phyloP scores from a whole-genome alignment of 2,888 invertebrate genomes.

The Rhyacophila evoluta region DNA sequence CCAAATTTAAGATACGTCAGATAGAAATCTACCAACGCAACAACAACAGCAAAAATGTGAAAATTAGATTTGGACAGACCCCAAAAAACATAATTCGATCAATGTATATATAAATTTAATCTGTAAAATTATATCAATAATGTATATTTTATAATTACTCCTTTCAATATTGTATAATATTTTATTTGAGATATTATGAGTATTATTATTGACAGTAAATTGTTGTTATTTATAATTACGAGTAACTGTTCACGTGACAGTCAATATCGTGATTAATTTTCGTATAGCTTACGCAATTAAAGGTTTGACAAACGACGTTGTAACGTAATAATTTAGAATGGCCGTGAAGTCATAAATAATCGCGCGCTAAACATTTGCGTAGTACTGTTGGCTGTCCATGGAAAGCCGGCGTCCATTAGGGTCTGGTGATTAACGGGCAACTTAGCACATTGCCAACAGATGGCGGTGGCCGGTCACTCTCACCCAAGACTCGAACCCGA shows the following conservation, averaged over 20 bases:
- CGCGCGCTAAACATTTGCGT: constrained; percentile 27
- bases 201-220: too few species aligned
- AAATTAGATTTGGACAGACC: too few species aligned
- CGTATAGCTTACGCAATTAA: constrained; percentile 25
- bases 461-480: constrained; percentile 41
- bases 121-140: too few species aligned
- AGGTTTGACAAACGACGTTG: constrained; percentile 9
- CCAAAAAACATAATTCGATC: too few species aligned
- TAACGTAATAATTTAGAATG: neutral
- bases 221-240: too few species aligned
- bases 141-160: too few species aligned
- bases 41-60: too few species aligned
- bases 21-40: too few species aligned
- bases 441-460: constrained; percentile 51
- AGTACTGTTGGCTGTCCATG: constrained; percentile 6
- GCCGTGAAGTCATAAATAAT: constrained; percentile 41
- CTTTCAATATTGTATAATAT: too few species aligned
- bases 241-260: neutral
- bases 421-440: constrained; percentile 52
- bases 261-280: constrained; percentile 11
- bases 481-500: constrained; percentile 47
- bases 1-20: too few species aligned
- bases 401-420: constrained; percentile 3
- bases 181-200: too few species aligned
- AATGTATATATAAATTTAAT: too few species aligned